A percentile compares a stretch with the other conserved stretches of the same genome.
phyloP scores from a whole-genome alignment of 2,797 vertebrate species.

The Stomatorhinus walkeri region DNA sequence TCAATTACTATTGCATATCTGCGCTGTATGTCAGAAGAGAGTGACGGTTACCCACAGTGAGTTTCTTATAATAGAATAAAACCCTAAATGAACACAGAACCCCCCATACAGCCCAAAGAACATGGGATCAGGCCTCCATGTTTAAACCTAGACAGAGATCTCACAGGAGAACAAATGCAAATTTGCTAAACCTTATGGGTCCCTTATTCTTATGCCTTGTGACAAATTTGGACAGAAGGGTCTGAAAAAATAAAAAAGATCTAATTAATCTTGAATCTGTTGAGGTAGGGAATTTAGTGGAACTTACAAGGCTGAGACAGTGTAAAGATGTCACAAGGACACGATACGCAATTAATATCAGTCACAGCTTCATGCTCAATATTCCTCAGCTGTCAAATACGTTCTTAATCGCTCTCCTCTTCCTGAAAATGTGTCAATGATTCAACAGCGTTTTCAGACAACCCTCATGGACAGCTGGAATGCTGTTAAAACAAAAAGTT shows the following conservation, averaged over 20 bases:
- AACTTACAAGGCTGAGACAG: conserved; percentile 12
- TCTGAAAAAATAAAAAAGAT: conserved; percentile 4
- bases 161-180: conserved; percentile 20
- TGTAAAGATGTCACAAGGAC: conserved; percentile 26
- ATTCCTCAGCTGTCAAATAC: conserved; percentile 36
- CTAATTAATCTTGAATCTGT: background rate
- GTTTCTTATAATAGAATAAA: conserved; percentile 39
- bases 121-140: conserved; percentile 18
- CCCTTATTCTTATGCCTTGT: background rate
- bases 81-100: conserved; percentile 31
- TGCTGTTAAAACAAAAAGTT: conserved; percentile 18
- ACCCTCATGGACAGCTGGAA: background rate
- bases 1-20: background rate
- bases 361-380: conserved; percentile 40
- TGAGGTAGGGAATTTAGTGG: background rate
- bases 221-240: background rate
- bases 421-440: conserved; percentile 19
- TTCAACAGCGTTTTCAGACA: background rate
- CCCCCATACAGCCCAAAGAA: conserved; percentile 29
- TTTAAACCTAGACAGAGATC: conserved; percentile 20
- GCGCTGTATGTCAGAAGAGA: background rate
- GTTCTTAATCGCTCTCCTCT: conserved; percentile 44
- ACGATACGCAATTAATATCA: conserved; percentile 38
- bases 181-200: background rate
- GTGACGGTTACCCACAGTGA: conserved; percentile 32